Conservation (phyloP, 2,888 invertebrate species). For the Bimastos eiseni region DNA sequence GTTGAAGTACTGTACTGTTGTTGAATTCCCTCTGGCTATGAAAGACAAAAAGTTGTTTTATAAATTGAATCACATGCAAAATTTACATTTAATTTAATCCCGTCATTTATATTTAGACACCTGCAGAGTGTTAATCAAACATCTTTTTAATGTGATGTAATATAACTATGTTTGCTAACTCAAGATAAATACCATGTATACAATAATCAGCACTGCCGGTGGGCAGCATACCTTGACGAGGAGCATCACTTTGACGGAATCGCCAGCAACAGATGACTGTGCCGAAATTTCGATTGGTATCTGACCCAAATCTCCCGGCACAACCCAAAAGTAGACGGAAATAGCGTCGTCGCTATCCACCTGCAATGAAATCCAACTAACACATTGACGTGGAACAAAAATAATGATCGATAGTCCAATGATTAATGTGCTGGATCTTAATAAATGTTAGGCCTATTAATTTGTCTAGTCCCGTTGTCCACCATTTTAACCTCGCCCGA, state of each 20-base stretch:
- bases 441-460: too few relatives aligned
- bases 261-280: constrained; percentile 75
- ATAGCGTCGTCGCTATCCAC: constrained; percentile 71
- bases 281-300: constrained; percentile 78
- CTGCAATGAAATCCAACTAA: constrained; percentile 39
- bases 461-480: too few relatives aligned
- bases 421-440: too few relatives aligned
- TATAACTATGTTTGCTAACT: too few relatives aligned
- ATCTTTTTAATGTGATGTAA: too few relatives aligned
- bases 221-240: constrained; percentile 70
- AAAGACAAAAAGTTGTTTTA: neutral
- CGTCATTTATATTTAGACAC: too few relatives aligned
- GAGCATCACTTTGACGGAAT: constrained; percentile 75
- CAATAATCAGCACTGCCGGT: neutral
- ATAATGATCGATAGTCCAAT: too few relatives aligned
- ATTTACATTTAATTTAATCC: neutral
- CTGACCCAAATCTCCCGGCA: constrained; percentile 74
- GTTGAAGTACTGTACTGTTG: constrained; percentile 70
- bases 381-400: too few relatives aligned
- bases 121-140: too few relatives aligned
- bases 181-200: neutral
- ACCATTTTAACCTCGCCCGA: too few relatives aligned
- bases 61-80: neutral
- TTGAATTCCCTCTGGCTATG: constrained; percentile 72
- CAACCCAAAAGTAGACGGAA: constrained; percentile 82